Percentiles rank a stretch among this genome's conserved stretches.
These are phyloP conservation scores for Dunckerocampus dactyliophorus DNA, from an alignment of 2,113 vertebrate species.

Conservation along the genomic window DNA sequence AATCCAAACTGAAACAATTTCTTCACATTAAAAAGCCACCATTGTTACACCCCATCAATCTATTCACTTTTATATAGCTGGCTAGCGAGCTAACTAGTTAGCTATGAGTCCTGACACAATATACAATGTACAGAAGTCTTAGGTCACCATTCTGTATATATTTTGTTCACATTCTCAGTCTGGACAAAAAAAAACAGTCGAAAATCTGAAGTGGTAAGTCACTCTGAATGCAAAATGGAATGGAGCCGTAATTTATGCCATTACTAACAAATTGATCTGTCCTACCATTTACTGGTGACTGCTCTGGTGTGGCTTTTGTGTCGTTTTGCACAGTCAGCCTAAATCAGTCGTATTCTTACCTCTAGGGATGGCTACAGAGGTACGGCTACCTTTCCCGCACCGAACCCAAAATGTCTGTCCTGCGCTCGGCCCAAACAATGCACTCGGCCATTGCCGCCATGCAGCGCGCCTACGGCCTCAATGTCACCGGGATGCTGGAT, in stretches of 20 bases:
- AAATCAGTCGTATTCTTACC: not conserved
- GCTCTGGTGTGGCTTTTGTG: not conserved
- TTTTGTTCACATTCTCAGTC: too few species aligned
- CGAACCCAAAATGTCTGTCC: conserved; percentile 78
- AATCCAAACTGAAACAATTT: too few species aligned
- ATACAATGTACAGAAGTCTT: too few species aligned
- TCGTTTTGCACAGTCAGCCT: not conserved
- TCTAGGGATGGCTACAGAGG: conserved; percentile 84
- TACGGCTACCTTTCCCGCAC: conserved; percentile 86
- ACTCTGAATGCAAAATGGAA: not conserved
- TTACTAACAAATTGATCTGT: too few species aligned
- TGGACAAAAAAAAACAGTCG: not conserved
- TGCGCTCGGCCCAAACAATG: conserved; percentile 83
- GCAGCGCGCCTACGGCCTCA: conserved; percentile 88
- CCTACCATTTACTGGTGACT: not conserved
- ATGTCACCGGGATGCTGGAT: conserved; percentile 87
- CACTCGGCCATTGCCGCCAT: conserved; percentile 86
- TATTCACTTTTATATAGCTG: not conserved
- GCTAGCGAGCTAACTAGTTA: not conserved
- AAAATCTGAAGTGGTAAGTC: not conserved
- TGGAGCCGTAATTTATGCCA: not conserved
- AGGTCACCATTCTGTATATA: too few species aligned
- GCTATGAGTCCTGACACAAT: too few species aligned
- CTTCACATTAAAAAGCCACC: too few species aligned
- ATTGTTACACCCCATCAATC: not conserved